These are phyloP conservation scores for Microvelia longipes DNA, from an alignment of 1,140 invertebrate genomes.

Conservation along the genomic window DNA sequence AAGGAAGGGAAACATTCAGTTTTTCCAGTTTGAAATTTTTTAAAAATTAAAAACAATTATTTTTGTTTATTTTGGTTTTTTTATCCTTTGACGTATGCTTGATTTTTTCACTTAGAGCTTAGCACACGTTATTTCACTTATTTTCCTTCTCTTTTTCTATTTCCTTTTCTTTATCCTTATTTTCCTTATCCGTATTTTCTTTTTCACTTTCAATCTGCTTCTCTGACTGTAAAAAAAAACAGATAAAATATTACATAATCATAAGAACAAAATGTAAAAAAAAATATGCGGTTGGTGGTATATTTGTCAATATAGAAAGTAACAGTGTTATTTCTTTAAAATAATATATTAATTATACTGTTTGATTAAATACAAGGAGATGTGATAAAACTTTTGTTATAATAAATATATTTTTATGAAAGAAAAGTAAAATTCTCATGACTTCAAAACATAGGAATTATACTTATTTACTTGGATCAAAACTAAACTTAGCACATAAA, in stretches of 20 bases:
- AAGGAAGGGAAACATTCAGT: too few relatives aligned
- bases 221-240: constrained; percentile 20
- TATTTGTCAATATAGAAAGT: not conserved
- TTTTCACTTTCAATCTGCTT: constrained; percentile 22
- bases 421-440: not conserved
- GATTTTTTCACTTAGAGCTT: too few relatives aligned
- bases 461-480: too few relatives aligned
- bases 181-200: constrained; percentile 20
- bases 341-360: not conserved
- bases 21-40: too few relatives aligned
- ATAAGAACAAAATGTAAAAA: not conserved
- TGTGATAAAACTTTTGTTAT: not conserved
- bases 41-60: too few relatives aligned
- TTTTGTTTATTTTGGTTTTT: too few relatives aligned
- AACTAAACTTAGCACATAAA: too few relatives aligned
- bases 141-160: constrained; percentile 13
- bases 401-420: not conserved
- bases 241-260: constrained; percentile 1
- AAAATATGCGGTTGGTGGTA: not conserved
- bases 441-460: too few relatives aligned
- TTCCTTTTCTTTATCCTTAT: constrained; percentile 21
- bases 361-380: not conserved
- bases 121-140: too few relatives aligned
- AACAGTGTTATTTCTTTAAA: not conserved
- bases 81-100: too few relatives aligned